Evolutionary conservation across 2,888 invertebrate species (phyloP).

Genomic region (Boloria selene): DNA sequence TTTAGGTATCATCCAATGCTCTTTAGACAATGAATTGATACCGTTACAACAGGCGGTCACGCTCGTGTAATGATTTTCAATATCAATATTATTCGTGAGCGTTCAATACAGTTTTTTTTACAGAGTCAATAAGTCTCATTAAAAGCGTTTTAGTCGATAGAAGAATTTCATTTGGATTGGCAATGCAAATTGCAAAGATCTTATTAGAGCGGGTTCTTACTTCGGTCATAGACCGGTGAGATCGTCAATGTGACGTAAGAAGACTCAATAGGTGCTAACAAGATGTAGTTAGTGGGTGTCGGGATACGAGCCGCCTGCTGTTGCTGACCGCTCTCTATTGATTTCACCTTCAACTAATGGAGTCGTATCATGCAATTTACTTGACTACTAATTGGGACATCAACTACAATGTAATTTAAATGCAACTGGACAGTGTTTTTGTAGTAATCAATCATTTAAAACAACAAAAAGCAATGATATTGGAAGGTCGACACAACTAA

Average conservation of each 20-base stretch:
- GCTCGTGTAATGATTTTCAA: constrained; percentile 59
- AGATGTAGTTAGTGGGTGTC: constrained; percentile 57
- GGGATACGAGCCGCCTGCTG: constrained; percentile 40
- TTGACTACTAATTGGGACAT: constrained; percentile 51
- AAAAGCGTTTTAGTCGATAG: constrained; percentile 56
- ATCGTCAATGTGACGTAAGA: constrained; percentile 64
- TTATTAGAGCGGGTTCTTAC: constrained; percentile 59
- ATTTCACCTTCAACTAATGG: constrained; percentile 65
- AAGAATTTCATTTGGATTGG: constrained; percentile 59
- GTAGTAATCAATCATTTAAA: constrained; percentile 37
- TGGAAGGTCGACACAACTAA: constrained; percentile 40
- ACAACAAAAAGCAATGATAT: constrained; percentile 44
- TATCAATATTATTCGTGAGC: constrained; percentile 60
- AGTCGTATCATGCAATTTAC: constrained; percentile 55
- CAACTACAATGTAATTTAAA: constrained; percentile 34
- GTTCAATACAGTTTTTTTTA: constrained; percentile 56
- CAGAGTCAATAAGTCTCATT: constrained; percentile 56
- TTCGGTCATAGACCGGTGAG: constrained; percentile 50
- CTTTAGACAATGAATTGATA: constrained; percentile 43
- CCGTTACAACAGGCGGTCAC: constrained; percentile 54
- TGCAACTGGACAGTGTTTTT: constrained; percentile 36
- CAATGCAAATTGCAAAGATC: constrained; percentile 59
- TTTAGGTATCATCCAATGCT: constrained; percentile 31
- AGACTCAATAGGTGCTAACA: constrained; percentile 64
- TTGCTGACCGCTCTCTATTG: constrained; percentile 54